Evolutionary conservation across 2,113 vertebrate species (phyloP), one percentile per base, ranked within the genome.

Genomic region (Neofelis nebulosa): DNA sequence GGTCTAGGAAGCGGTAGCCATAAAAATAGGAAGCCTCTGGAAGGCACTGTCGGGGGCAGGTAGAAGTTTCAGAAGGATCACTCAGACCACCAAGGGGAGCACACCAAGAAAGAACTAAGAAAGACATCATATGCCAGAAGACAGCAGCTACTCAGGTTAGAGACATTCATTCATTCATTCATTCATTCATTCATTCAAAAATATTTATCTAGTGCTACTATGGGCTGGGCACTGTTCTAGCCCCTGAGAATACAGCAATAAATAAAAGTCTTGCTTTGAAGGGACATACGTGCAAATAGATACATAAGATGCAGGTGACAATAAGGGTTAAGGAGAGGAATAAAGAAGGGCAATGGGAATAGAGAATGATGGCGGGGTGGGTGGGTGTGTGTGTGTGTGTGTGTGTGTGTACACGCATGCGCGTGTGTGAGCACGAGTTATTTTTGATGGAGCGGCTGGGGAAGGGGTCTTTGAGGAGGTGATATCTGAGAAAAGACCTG

Each of bases 391-490:
- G 48, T 16, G 55, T 18, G 27, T 1, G 16, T 8, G 50, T 3
- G 18, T 0, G 25, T 0, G 4, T 5, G 79, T 1, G 11, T 2
- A 12, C 0, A 18, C 2, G 2, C 2, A 4, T 0, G 0, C n/a
- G 1, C 4, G 29, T 6, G 18, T 4, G 14, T 11, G 57, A 61
- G 57, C 57, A 9, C 8, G 8, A 23, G 4, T 36, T 73, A 11
- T 23, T 48, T 55, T 16, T 25, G 16, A 52, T 2, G 15, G 45
- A 55, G 23, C 31, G 2, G 27, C 27, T 2, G 19, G 25, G 68
- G 45, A 74, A 87, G 8, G 31, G 0, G 21, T 6, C 23, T 38
- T 45, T n/a, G 55, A 68, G 66, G 55, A 85, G 89, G 33, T 45
- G 48, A 23, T 50, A 71, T 21, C 41, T 85, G 57, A 84, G n/a